Evolutionary conservation across 2,888 invertebrate species (phyloP).

Genomic region (Enchytraeus crypticus): DNA sequence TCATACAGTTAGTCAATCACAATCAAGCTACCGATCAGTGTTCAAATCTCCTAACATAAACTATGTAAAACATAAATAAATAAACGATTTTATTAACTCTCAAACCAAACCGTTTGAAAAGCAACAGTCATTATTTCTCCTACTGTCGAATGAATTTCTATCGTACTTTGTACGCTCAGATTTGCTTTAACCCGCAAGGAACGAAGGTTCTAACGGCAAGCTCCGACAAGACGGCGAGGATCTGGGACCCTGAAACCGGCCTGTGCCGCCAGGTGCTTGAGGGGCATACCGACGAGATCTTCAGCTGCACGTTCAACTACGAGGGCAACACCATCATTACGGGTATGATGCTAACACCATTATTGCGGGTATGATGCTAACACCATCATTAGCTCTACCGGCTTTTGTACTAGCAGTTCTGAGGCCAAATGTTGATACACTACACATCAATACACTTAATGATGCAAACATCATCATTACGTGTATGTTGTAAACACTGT

Average conservation of each 20-base stretch:
- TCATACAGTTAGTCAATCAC: too few relatives aligned
- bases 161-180: too few relatives aligned
- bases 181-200: slow-evolving; percentile 72
- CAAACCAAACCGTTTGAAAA: too few relatives aligned
- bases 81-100: too few relatives aligned
- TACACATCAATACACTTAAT: neutral
- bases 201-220: slow-evolving; percentile 66
- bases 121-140: too few relatives aligned
- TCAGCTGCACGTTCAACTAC: slow-evolving; percentile 73
- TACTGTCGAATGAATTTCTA: too few relatives aligned
- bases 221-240: slow-evolving; percentile 63
- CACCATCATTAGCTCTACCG: neutral
- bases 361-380: neutral
- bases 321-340: slow-evolving; percentile 69
- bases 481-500: too few relatives aligned
- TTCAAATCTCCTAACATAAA: too few relatives aligned
- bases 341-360: slow-evolving; percentile 29
- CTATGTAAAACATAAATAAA: too few relatives aligned
- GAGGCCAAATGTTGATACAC: neutral
- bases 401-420: neutral
- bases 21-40: too few relatives aligned
- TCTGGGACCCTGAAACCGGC: slow-evolving; percentile 66
- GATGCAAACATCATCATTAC: too few relatives aligned
- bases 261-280: slow-evolving; percentile 64
- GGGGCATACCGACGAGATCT: slow-evolving; percentile 70